A percentile compares a stretch with the other conserved stretches of the same genome.
Conservation (phyloP, 1,140 invertebrate genomes). For the Drosophila prosaltans region DNA sequence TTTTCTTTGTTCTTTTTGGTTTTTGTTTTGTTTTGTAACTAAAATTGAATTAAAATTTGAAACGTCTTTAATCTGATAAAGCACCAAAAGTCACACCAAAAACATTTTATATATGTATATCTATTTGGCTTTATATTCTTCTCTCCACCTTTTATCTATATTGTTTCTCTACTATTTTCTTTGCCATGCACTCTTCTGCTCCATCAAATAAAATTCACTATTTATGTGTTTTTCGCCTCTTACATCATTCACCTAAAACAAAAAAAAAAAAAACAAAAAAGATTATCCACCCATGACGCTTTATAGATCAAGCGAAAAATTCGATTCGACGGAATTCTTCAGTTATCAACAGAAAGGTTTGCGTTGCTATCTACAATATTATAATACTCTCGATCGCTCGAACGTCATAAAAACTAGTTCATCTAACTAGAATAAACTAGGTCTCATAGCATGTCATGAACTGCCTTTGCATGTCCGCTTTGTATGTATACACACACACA, state of each 20-base stretch:
- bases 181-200: constrained; percentile 39
- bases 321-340: constrained; percentile 85
- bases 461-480: constrained; percentile 44
- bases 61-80: background rate
- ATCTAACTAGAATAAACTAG: background rate
- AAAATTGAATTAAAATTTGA: constrained; percentile 41
- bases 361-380: constrained; percentile 56
- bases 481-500: constrained; percentile 6
- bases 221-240: constrained; percentile 19
- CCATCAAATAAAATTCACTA: constrained; percentile 37
- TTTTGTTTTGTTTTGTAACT: constrained; percentile 32
- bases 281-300: constrained; percentile 84
- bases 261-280: constrained; percentile 36
- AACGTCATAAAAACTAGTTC: constrained; percentile 21
- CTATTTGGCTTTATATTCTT: constrained; percentile 12
- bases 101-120: constrained; percentile 7
- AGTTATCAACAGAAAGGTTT: constrained; percentile 82
- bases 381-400: constrained; percentile 35
- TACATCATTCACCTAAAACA: constrained; percentile 31
- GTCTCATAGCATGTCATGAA: constrained; percentile 4
- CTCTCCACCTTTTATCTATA: constrained; percentile 24
- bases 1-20: constrained; percentile 16
- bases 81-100: constrained; percentile 30
- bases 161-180: constrained; percentile 51
- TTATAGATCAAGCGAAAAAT: constrained; percentile 86